phyloP scores from a whole-genome alignment of 2,113 vertebrate species.

The Bujurquina vittata region DNA sequence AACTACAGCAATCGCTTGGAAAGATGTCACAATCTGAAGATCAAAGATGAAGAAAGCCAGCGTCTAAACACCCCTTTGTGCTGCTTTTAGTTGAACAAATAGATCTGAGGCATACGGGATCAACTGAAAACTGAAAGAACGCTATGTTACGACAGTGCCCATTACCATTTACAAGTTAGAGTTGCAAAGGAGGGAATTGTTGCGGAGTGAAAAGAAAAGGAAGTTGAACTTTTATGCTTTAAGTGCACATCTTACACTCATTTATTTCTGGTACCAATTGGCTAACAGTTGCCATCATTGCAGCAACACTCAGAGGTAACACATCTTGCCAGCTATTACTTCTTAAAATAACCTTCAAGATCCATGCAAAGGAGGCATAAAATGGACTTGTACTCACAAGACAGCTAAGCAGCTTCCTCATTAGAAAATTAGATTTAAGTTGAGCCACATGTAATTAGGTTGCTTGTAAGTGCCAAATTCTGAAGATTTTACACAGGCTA shows the following conservation, averaged over 20 bases:
- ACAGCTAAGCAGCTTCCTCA: conserved; percentile 41
- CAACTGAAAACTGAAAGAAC: conserved; percentile 23
- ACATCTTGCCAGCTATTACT: conserved; percentile 52
- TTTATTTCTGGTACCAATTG: conserved; percentile 57
- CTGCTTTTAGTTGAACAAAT: not conserved
- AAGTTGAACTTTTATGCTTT: conserved; percentile 5
- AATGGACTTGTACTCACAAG: conserved; percentile 45
- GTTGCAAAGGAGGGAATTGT: conserved; percentile 6
- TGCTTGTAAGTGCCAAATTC: conserved; percentile 21
- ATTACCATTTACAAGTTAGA: conserved; percentile 7
- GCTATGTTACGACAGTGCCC: not conserved
- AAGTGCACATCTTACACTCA: conserved; percentile 18
- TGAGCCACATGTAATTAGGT: conserved; percentile 37
- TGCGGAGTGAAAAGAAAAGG: not conserved
- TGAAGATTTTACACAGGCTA: conserved; percentile 19
- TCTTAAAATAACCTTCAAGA: conserved; percentile 56
- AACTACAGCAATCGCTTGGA: conserved; percentile 38
- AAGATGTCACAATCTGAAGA: conserved; percentile 47
- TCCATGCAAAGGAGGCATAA: conserved; percentile 53
- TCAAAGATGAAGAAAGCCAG: conserved; percentile 24
- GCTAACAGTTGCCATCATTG: conserved; percentile 32
- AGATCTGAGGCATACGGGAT: conserved; percentile 26
- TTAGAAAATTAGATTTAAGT: conserved; percentile 28
- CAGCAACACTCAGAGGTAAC: conserved; percentile 53
- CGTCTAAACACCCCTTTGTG: conserved; percentile 2